A percentile compares a stretch with the other conserved stretches of the same genome.
These are phyloP conservation scores for Dynastes tityus DNA, from an alignment of 2,888 invertebrate species.

Conservation along the genomic window DNA sequence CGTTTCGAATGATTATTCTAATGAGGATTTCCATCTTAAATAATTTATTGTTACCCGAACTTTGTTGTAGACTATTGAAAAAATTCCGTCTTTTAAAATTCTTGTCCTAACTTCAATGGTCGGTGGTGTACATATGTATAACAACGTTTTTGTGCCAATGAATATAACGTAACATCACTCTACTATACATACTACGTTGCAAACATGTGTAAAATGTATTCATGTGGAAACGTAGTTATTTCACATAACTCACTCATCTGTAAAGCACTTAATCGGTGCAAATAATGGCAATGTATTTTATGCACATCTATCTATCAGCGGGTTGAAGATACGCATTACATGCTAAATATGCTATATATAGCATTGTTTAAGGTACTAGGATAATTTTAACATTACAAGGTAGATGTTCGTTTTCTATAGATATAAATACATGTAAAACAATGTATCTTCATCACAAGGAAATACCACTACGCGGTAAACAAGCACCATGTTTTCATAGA, in stretches of 20 bases:
- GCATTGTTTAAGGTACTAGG: not conserved
- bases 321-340: not conserved
- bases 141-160: not conserved
- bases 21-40: no score
- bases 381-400: not conserved
- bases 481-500: no score
- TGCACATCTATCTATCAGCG: not conserved
- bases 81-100: no score
- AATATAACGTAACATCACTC: not conserved
- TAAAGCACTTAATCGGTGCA: not conserved
- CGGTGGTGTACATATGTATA: no score
- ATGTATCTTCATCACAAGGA: no score
- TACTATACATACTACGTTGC: not conserved
- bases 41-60: no score
- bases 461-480: no score
- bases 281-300: not conserved
- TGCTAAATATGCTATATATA: not conserved
- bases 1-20: no score
- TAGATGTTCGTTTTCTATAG: not conserved
- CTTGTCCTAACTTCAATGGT: no score
- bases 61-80: no score
- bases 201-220: constrained; percentile 4
- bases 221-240: not conserved
- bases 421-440: no score
- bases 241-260: not conserved